Percentiles rank a stretch among this genome's conserved stretches.
Conservation (phyloP, 1,140 invertebrate species). For the Geopemphigus sp. region DNA sequence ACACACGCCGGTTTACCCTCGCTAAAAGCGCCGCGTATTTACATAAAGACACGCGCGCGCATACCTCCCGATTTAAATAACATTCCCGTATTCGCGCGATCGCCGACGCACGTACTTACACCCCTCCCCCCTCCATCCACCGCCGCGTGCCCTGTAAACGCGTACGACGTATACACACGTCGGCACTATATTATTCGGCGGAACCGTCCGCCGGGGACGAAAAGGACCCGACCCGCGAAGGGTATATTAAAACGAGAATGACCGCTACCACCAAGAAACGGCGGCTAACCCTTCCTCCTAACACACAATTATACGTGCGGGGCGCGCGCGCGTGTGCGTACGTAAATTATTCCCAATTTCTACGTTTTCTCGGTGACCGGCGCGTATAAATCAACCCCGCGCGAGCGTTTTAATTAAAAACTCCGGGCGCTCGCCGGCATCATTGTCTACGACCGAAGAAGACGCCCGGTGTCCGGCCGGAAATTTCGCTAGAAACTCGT, state of each 20-base stretch:
- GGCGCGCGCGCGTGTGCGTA: neutral
- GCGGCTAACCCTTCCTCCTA: too few relatives aligned
- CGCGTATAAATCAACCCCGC: conserved; percentile 13
- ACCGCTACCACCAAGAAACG: conserved; percentile 27
- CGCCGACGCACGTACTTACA: too few relatives aligned
- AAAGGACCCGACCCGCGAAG: conserved; percentile 10
- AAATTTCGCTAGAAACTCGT: too few relatives aligned
- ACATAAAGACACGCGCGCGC: conserved; percentile 29
- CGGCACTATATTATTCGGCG: conserved; percentile 5
- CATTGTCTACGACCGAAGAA: too few relatives aligned
- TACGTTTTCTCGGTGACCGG: neutral
- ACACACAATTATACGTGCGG: too few relatives aligned
- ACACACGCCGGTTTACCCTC: neutral
- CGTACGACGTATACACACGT: too few relatives aligned
- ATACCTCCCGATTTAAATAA: conserved; percentile 45
- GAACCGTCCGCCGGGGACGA: neutral
- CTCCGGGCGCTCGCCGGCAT: too few relatives aligned
- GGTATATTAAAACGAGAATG: conserved; percentile 40
- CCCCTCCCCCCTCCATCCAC: too few relatives aligned
- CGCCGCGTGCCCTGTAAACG: too few relatives aligned
- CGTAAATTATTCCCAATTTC: conserved; percentile 22
- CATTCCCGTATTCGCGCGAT: conserved; percentile 10
- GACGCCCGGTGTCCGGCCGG: too few relatives aligned
- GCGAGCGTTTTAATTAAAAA: neutral
- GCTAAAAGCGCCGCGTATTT: conserved; percentile 16